Conservation (phyloP, 1,140 invertebrate species). For the Lordiphosa stackelbergi region DNA sequence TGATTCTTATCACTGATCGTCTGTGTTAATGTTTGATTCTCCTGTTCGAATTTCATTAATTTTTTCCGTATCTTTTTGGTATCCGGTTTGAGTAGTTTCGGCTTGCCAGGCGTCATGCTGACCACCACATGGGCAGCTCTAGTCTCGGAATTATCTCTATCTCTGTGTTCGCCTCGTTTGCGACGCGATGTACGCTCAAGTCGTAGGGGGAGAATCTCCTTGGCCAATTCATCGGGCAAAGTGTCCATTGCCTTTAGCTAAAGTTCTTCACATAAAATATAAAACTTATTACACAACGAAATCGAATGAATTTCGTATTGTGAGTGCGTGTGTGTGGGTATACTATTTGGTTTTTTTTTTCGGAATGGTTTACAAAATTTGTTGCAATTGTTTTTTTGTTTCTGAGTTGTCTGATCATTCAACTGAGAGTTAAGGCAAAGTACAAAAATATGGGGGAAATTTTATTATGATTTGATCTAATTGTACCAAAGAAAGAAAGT, state of each 20-base stretch:
- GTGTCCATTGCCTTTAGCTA: slow-evolving; percentile 11
- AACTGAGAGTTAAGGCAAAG: too few relatives aligned
- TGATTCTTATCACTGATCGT: slow-evolving; percentile 77
- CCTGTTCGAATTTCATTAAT: slow-evolving; percentile 42
- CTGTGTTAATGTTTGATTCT: slow-evolving; percentile 52
- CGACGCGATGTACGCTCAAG: slow-evolving; percentile 12
- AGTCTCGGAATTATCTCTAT: slow-evolving; percentile 9
- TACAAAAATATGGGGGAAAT: too few relatives aligned
- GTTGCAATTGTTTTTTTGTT: not conserved
- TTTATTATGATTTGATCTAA: too few relatives aligned
- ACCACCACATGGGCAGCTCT: slow-evolving; percentile 36
- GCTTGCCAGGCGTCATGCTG: slow-evolving; percentile 16
- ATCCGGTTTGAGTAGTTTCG: slow-evolving; percentile 34
- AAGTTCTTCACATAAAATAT: not conserved
- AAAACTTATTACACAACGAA: slow-evolving; percentile 26
- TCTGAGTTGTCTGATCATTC: too few relatives aligned
- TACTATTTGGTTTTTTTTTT: slow-evolving; percentile 1
- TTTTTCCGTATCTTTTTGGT: slow-evolving; percentile 58
- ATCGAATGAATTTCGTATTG: slow-evolving; percentile 21
- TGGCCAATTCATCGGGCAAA: slow-evolving; percentile 9
- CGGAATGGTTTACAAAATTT: slow-evolving; percentile 28
- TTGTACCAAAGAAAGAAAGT: too few relatives aligned
- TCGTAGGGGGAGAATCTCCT: not conserved
- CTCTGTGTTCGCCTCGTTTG: slow-evolving; percentile 21
- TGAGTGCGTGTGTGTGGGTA: slow-evolving; percentile 16